Evolutionary conservation across 2,888 invertebrate genomes (phyloP).

Genomic region (Neria commutata): DNA sequence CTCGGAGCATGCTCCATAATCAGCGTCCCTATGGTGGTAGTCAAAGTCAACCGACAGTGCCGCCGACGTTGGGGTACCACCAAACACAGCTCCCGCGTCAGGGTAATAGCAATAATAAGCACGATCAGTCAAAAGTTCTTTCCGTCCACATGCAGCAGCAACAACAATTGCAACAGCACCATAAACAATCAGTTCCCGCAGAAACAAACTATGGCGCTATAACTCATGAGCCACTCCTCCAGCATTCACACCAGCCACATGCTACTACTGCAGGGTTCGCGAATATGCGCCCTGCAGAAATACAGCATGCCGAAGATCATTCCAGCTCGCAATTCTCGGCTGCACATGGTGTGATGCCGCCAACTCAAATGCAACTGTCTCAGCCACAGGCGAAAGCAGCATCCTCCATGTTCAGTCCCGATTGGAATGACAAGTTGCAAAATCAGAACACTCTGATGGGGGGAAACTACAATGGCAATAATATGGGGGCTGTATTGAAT

Average conservation of each 20-base stretch:
- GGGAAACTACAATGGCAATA: background rate
- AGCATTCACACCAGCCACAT: slow-evolving; percentile 30
- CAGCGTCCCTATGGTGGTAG: slow-evolving; percentile 41
- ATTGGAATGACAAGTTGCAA: slow-evolving; percentile 57
- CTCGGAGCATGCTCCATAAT: slow-evolving; percentile 33
- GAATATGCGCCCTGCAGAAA: slow-evolving; percentile 16
- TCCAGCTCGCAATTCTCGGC: slow-evolving; percentile 24
- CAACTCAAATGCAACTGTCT: slow-evolving; percentile 23
- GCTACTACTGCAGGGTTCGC: slow-evolving; percentile 10
- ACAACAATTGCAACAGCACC: slow-evolving; percentile 31
- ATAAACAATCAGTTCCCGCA: slow-evolving; percentile 39
- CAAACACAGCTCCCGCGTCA: slow-evolving; percentile 34
- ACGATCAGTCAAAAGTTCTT: slow-evolving; percentile 40
- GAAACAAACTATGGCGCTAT: slow-evolving; percentile 36
- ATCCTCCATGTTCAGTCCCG: slow-evolving; percentile 60
- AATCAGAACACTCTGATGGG: slow-evolving; percentile 29
- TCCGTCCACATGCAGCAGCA: slow-evolving; percentile 43
- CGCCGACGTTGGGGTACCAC: slow-evolving; percentile 29
- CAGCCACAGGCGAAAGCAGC: slow-evolving; percentile 38
- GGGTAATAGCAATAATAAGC: slow-evolving; percentile 46
- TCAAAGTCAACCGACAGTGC: slow-evolving; percentile 22
- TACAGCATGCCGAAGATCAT: slow-evolving; percentile 28
- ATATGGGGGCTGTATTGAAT: background rate
- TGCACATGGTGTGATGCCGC: slow-evolving; percentile 8
- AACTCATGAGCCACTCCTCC: slow-evolving; percentile 23